phyloP scores from a whole-genome alignment of 2,888 invertebrate species.

The Ophraella communa region DNA sequence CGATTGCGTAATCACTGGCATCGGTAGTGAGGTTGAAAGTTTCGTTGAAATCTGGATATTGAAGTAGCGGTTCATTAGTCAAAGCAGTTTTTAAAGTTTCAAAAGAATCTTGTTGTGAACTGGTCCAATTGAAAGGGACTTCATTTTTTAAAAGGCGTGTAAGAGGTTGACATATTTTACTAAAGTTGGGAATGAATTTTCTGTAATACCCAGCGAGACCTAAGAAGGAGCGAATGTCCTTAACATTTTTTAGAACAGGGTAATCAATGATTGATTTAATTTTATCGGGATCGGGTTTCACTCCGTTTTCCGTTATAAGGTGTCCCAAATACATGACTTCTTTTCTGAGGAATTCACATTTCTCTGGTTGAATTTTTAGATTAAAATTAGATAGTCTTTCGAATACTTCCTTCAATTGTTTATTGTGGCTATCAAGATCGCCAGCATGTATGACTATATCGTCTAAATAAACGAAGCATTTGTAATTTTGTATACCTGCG shows the following conservation, averaged over 20 bases:
- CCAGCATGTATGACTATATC: conserved; percentile 47
- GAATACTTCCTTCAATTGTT: no score
- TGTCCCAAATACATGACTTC: conserved; percentile 37
- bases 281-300: conserved; percentile 34
- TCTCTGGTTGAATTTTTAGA: conserved; percentile 36
- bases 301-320: conserved; percentile 33
- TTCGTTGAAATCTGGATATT: conserved; percentile 48
- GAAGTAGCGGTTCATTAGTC: conserved; percentile 31
- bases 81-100: background rate
- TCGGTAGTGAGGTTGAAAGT: conserved; percentile 51
- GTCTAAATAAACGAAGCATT: conserved; percentile 53
- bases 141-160: conserved; percentile 33
- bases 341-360: no score
- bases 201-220: conserved; percentile 39
- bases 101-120: background rate
- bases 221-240: conserved; percentile 39
- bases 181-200: conserved; percentile 32
- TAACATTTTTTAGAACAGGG: conserved; percentile 27
- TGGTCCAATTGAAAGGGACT: conserved; percentile 37
- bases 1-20: conserved; percentile 47
- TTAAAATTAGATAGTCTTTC: conserved; percentile 27
- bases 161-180: conserved; percentile 30
- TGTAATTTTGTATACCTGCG: conserved; percentile 41
- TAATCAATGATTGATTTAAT: conserved; percentile 28
- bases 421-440: no score